A percentile compares a stretch with the other conserved stretches of the same genome.
Evolutionary conservation across 2,797 vertebrate species (phyloP).

Genomic region (Macropus fuliginosus): DNA sequence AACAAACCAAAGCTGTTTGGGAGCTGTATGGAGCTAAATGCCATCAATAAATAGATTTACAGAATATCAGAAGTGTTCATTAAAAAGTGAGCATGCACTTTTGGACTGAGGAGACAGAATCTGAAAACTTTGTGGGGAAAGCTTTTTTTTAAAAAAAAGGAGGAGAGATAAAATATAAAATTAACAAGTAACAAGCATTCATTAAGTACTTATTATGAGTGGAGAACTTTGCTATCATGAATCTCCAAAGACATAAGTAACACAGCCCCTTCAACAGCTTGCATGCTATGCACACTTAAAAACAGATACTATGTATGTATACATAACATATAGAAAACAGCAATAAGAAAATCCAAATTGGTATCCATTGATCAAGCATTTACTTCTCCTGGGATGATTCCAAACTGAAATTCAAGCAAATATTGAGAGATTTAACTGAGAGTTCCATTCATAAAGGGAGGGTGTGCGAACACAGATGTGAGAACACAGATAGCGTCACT

Average conservation of each 20-base stretch:
- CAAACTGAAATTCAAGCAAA: neutral
- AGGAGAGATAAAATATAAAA: neutral
- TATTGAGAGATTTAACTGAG: neutral
- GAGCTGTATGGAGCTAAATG: neutral
- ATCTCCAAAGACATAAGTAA: neutral
- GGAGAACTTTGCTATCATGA: neutral
- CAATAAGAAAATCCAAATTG: neutral
- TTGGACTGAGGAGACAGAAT: neutral
- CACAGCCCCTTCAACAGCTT: neutral
- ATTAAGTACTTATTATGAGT: too few species aligned
- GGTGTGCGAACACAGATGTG: conserved; percentile 32
- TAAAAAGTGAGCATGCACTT: neutral
- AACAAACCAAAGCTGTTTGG: neutral
- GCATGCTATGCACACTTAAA: neutral
- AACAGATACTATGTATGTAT: neutral
- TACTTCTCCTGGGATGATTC: neutral
- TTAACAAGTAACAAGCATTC: neutral
- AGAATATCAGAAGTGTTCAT: neutral
- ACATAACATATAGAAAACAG: neutral
- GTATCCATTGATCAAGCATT: neutral
- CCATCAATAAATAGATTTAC: neutral
- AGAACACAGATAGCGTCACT: conserved; percentile 28
- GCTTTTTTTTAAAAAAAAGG: neutral
- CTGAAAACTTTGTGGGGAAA: neutral
- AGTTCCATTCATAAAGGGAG: neutral